Conservation (phyloP, 1,140 invertebrate genomes). For the Nasonia longicornis region DNA sequence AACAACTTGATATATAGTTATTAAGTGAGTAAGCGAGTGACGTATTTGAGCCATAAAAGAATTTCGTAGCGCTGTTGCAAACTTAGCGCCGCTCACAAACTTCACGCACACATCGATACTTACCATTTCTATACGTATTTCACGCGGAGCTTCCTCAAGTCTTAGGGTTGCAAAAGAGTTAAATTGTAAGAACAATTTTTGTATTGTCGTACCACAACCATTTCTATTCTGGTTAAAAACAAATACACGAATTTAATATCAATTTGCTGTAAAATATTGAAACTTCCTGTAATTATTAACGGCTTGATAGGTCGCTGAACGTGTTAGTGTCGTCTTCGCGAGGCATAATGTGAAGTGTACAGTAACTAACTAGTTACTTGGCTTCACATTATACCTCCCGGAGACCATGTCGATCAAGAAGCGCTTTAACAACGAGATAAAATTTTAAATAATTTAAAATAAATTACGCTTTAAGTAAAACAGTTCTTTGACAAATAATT, state of each 20-base stretch:
- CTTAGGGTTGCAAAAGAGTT: background rate
- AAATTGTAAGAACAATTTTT: background rate
- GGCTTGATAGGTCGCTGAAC: constrained; percentile 17
- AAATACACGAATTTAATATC: background rate
- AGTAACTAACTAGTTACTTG: constrained; percentile 15
- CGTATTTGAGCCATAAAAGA: background rate
- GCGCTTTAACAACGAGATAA: background rate
- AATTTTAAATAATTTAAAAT: background rate
- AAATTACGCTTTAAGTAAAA: background rate
- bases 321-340: background rate
- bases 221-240: background rate
- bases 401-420: constrained; percentile 10
- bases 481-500: background rate
- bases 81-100: background rate
- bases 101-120: background rate
- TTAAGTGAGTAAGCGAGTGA: background rate
- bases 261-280: background rate
- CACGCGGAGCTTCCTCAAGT: background rate
- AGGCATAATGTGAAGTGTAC: constrained; percentile 20
- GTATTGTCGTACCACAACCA: background rate
- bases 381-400: constrained; percentile 15
- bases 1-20: background rate
- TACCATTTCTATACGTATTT: background rate
- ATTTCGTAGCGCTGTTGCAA: background rate
- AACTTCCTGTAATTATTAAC: background rate